These are phyloP conservation scores for Bembecia ichneumoniformis DNA, from an alignment of 2,888 invertebrate genomes.

Conservation along the genomic window DNA sequence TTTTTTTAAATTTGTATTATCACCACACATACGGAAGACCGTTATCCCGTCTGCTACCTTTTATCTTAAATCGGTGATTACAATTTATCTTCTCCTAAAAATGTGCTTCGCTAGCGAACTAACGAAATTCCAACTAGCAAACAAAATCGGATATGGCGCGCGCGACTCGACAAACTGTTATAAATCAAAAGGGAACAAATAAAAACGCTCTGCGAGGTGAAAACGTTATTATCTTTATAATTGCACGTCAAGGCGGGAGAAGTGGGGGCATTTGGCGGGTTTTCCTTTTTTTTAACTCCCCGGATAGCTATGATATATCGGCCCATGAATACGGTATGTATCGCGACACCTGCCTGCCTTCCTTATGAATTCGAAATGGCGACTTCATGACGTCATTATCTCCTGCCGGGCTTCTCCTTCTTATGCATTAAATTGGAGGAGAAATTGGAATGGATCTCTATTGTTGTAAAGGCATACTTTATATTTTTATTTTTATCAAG, in stretches of 20 bases:
- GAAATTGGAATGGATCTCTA: slow-evolving; percentile 17
- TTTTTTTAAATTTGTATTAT: too few relatives aligned
- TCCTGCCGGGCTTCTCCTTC: slow-evolving; percentile 21
- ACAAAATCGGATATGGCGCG: slow-evolving; percentile 16
- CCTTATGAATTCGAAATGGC: slow-evolving; percentile 64
- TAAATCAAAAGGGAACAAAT: slow-evolving; percentile 67
- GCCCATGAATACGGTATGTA: slow-evolving; percentile 68
- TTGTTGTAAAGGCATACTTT: too few relatives aligned
- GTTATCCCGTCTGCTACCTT: too few relatives aligned
- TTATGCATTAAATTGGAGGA: slow-evolving; percentile 23
- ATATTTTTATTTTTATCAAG: too few relatives aligned
- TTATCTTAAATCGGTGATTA: slow-evolving; percentile 8
- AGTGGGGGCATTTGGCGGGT: slow-evolving; percentile 32
- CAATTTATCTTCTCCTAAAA: slow-evolving; percentile 2
- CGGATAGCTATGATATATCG: slow-evolving; percentile 57
- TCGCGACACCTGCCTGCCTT: slow-evolving; percentile 56
- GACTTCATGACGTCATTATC: slow-evolving; percentile 45
- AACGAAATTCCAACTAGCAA: slow-evolving; percentile 1
- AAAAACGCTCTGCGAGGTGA: slow-evolving; percentile 63
- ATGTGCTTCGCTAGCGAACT: neutral
- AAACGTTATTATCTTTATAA: slow-evolving; percentile 73
- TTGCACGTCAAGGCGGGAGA: slow-evolving; percentile 67
- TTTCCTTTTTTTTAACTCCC: slow-evolving; percentile 37
- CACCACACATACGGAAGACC: too few relatives aligned
- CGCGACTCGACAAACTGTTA: slow-evolving; percentile 41